Evolutionary conservation across 2,113 vertebrate species (phyloP).

Genomic region (Collichthys lucidus): DNA sequence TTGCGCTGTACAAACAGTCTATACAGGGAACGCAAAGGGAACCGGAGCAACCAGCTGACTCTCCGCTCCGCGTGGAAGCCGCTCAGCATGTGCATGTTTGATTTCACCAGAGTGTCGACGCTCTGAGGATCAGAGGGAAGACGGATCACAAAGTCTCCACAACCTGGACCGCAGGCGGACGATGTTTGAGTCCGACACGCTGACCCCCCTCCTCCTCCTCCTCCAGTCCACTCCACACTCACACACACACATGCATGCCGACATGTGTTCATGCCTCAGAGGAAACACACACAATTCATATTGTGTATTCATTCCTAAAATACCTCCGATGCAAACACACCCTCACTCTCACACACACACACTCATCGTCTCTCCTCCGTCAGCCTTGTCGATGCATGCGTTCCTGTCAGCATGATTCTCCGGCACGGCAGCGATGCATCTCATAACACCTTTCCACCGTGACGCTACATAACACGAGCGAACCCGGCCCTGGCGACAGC

Average conservation of each 20-base stretch:
- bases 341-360: neutral
- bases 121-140: conserved; percentile 47
- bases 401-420: conserved; percentile 71
- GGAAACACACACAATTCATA: conserved; percentile 32
- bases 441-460: conserved; percentile 65
- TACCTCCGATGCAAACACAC: conserved; percentile 19
- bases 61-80: conserved; percentile 52
- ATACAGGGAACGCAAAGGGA: conserved; percentile 23
- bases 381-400: conserved; percentile 67
- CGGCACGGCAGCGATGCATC: conserved; percentile 46
- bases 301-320: conserved; percentile 32
- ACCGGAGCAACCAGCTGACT: conserved; percentile 67
- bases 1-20: conserved; percentile 26
- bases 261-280: conserved; percentile 29
- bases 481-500: conserved; percentile 47
- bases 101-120: conserved; percentile 54
- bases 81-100: conserved; percentile 80
- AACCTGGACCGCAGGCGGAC: conserved; percentile 50
- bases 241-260: conserved; percentile 1
- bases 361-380: conserved; percentile 29
- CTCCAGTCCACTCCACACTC: conserved; percentile 13
- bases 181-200: conserved; percentile 22
- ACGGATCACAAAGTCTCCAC: conserved; percentile 47
- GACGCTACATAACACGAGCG: conserved; percentile 49
- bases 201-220: conserved; percentile 29